These are phyloP conservation scores for Alectoris magna DNA, from an alignment of 2,797 vertebrate genomes.

Conservation along the genomic window DNA sequence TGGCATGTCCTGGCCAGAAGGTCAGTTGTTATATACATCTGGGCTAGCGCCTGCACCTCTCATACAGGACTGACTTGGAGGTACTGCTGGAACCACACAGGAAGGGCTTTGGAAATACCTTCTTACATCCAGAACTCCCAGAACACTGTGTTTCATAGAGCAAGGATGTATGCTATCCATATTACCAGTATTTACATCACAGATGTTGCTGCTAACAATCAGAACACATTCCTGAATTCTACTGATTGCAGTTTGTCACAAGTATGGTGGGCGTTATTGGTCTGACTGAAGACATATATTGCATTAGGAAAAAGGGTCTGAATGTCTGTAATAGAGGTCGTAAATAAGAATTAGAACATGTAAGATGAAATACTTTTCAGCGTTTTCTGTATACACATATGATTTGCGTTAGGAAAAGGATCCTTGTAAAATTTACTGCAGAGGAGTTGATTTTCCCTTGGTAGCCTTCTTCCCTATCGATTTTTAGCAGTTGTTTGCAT, in stretches of 20 bases:
- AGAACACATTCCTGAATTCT: not conserved
- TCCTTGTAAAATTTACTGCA: constrained; percentile 34
- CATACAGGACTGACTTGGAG: not conserved
- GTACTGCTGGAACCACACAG: not conserved
- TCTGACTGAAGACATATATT: not conserved
- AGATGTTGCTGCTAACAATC: not conserved
- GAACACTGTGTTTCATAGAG: not conserved
- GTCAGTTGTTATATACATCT: not conserved
- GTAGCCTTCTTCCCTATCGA: not conserved
- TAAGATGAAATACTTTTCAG: constrained; percentile 26
- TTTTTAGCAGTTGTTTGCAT: not conserved
- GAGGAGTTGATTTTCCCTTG: not conserved
- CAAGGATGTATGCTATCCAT: not conserved
- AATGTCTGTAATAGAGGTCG: not conserved
- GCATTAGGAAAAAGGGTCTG: not conserved
- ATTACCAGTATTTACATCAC: not conserved
- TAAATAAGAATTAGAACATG: constrained; percentile 47
- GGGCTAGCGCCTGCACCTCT: not conserved
- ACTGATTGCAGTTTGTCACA: constrained; percentile 16
- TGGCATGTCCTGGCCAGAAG: not conserved
- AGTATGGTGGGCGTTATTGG: not conserved
- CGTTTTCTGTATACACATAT: not conserved
- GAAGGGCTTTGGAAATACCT: not conserved
- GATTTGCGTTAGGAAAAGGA: constrained; percentile 42
- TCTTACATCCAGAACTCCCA: not conserved